These are phyloP conservation scores for Intellagama lesueurii DNA, from an alignment of 2,797 vertebrate species.

Conservation along the genomic window DNA sequence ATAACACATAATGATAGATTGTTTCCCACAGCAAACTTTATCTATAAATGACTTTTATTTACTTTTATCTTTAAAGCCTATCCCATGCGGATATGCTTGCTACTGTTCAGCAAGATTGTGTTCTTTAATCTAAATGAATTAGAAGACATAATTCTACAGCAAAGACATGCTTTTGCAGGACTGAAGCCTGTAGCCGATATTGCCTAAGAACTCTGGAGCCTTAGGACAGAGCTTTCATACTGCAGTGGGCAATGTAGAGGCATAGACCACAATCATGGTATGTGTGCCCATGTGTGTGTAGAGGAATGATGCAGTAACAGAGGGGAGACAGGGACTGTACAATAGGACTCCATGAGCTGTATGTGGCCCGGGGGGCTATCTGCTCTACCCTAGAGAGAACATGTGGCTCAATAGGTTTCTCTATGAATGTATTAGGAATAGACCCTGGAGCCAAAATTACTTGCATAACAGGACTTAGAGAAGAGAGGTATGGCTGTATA, in stretches of 20 bases:
- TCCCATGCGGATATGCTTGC: background rate
- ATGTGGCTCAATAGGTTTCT: background rate
- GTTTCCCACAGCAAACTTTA: slow-evolving; percentile 17
- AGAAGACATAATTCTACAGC: background rate
- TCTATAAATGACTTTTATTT: slow-evolving; percentile 18
- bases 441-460: background rate
- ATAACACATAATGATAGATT: background rate
- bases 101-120: background rate
- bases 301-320: background rate
- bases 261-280: background rate
- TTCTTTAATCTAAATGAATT: background rate
- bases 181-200: background rate
- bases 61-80: background rate
- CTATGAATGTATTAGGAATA: background rate
- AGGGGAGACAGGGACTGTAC: background rate
- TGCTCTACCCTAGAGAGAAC: background rate
- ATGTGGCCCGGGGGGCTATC: background rate
- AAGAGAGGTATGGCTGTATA: background rate
- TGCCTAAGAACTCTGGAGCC: background rate
- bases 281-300: background rate
- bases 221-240: background rate
- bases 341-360: background rate
- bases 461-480: background rate
- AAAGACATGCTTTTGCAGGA: background rate
- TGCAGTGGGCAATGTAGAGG: background rate